Percentiles rank a stretch among this genome's conserved stretches.
These are phyloP conservation scores for Choloepus didactylus DNA, from an alignment of 2,797 vertebrate genomes.

Conservation along the genomic window DNA sequence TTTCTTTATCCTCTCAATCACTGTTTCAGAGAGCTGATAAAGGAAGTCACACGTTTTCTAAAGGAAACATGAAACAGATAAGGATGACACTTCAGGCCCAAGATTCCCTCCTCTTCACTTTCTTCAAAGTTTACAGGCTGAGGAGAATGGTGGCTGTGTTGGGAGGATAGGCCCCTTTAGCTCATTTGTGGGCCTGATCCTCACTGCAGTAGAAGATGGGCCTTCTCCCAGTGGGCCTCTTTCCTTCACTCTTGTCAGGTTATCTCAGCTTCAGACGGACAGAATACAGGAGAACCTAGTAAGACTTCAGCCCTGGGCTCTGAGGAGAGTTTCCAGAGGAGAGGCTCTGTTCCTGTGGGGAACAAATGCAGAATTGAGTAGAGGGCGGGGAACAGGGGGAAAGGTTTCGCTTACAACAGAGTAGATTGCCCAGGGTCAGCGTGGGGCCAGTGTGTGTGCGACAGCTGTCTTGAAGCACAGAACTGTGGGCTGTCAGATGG, in stretches of 20 bases:
- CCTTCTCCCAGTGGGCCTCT: not conserved
- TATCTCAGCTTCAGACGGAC: not conserved
- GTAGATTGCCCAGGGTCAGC: not conserved
- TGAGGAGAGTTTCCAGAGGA: not conserved
- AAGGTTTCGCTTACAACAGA: not conserved
- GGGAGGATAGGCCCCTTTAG: not conserved
- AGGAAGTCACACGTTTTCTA: not conserved
- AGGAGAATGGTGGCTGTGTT: not conserved
- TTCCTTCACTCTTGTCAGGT: not conserved
- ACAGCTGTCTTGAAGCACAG: not conserved
- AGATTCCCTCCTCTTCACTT: not conserved
- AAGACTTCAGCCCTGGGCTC: not conserved
- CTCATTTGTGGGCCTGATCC: not conserved
- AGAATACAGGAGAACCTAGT: not conserved
- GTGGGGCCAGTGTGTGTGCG: not conserved
- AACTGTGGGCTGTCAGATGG: not conserved
- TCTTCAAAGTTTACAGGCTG: not conserved
- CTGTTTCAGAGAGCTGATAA: constrained; percentile 9
- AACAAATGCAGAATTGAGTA: not conserved
- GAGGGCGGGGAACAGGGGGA: no score
- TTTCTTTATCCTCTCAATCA: not conserved
- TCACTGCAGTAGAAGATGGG: not conserved
- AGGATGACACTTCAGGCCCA: not conserved
- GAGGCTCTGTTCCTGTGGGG: not conserved
- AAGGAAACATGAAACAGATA: not conserved